phyloP scores from a whole-genome alignment of 2,888 invertebrate genomes.

The Tanytarsus gracilentus region DNA sequence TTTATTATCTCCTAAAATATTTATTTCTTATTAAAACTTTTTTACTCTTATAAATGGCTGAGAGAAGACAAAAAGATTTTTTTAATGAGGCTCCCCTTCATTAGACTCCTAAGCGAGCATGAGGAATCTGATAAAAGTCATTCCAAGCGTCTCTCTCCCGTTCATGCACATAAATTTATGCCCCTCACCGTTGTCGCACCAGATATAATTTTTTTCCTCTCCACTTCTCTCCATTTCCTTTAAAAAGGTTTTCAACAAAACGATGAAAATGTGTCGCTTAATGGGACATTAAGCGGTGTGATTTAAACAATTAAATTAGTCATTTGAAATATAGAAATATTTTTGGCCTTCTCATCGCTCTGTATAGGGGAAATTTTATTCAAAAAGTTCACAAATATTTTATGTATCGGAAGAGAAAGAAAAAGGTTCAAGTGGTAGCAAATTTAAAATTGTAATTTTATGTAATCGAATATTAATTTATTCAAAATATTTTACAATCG shows the following conservation, averaged over 20 bases:
- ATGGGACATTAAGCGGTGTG: constrained; percentile 23
- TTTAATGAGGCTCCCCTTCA: constrained; percentile 25
- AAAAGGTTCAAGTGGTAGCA: constrained; percentile 7
- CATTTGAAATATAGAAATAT: constrained; percentile 1
- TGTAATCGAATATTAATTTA: constrained; percentile 21
- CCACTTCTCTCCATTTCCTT: neutral
- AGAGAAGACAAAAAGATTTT: neutral
- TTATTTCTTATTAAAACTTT: too few species aligned
- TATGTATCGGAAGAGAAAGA: neutral
- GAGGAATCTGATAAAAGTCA: constrained; percentile 4
- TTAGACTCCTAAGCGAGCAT: neutral
- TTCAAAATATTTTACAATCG: constrained; percentile 26
- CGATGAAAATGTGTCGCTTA: constrained; percentile 16
- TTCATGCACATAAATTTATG: constrained; percentile 7
- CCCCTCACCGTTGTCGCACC: too few species aligned
- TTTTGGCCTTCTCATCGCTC: too few species aligned
- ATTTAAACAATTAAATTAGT: constrained; percentile 25
- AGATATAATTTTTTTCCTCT: too few species aligned
- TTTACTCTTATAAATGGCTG: too few species aligned
- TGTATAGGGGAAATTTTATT: too few species aligned
- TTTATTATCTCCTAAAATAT: constrained; percentile 7
- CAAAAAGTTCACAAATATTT: neutral
- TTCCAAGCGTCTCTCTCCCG: neutral
- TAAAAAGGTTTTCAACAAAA: neutral
- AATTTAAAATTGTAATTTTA: constrained; percentile 8